Evolutionary conservation across 1,140 invertebrate genomes (phyloP), one percentile per base, ranked within the genome.

Genomic region (Euwallacea similis): DNA sequence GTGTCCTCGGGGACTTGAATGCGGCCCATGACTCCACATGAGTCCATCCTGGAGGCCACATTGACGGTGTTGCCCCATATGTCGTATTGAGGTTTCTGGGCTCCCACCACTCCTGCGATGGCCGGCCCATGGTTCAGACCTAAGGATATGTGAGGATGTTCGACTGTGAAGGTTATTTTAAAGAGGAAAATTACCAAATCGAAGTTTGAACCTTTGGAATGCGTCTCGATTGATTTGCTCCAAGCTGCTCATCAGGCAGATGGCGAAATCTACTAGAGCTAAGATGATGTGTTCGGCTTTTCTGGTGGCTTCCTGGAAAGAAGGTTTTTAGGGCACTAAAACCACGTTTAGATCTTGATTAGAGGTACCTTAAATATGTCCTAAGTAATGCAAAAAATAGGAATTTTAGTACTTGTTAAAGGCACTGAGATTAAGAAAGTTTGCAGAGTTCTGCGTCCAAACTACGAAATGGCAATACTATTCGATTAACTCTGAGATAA

Each of bases 21-120:
- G 42, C 88, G 86, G 33, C 94, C 93, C 87, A 96, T 93, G 73
- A 92, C 85, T 0, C 96, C 96, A 70, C 95, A 97, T 74, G 94
- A 96, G 80, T 98, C 96, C 96, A 98, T 98, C 42, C 97, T 84
- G 7, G 94, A 97, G 0, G 92, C 91, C 7, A 98, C 95, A 81
- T 99, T 98, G 0, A 98, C 97, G 0, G 96, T 96, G 82, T 98
- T 98, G 3, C 97, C 95, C 97, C 97, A 98, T 76, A 93, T 98
- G 77, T 98, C 97, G 83, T 98, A 98, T 78, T 98, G 96, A 0
- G 97, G 97, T 79, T 98, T 98, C 79, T 97, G 94, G 0, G 96
- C 95, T 0, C 96, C 96, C 21, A 98, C 94, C 9, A 98, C 93
- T 0, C 93, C 93, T 0, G 93, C 93, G 78, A 98, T 96, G 2